These are phyloP conservation scores for Falco columbarius DNA, from an alignment of 2,797 vertebrate species.

Conservation along the genomic window DNA sequence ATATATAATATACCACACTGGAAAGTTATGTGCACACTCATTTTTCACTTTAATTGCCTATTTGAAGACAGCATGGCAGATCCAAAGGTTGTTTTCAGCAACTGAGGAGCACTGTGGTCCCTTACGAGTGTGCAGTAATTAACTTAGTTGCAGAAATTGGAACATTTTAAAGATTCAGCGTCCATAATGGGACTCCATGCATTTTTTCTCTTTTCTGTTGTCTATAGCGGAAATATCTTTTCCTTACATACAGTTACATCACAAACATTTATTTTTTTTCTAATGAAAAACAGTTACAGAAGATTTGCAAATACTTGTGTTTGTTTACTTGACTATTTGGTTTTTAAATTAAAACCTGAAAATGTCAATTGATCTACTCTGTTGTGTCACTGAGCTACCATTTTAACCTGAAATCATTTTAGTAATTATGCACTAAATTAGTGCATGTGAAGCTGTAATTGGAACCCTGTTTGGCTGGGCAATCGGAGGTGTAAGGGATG, in stretches of 20 bases:
- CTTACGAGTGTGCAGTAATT: constrained; percentile 68
- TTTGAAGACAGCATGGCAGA: constrained; percentile 71
- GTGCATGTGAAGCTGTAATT: background rate
- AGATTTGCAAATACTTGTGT: background rate
- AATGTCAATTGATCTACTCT: background rate
- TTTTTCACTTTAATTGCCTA: constrained; percentile 83
- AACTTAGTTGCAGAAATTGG: constrained; percentile 68
- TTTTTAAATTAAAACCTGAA: background rate
- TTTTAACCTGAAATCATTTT: background rate
- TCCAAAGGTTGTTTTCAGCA: constrained; percentile 76
- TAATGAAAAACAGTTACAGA: background rate
- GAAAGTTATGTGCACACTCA: constrained; percentile 62
- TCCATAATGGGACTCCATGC: background rate
- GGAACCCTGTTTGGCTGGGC: background rate
- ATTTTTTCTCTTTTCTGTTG: background rate
- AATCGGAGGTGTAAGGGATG: background rate
- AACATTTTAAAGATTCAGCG: constrained; percentile 25
- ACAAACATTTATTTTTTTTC: too few relatives aligned
- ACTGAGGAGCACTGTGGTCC: constrained; percentile 43
- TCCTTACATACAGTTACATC: background rate
- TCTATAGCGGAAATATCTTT: background rate
- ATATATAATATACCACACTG: constrained; percentile 48
- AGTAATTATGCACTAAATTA: background rate
- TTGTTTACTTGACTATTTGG: background rate
- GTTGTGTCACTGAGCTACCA: background rate